Evolutionary conservation across 1,140 invertebrate species (phyloP).

Genomic region (Drosophila chauvacae): DNA sequence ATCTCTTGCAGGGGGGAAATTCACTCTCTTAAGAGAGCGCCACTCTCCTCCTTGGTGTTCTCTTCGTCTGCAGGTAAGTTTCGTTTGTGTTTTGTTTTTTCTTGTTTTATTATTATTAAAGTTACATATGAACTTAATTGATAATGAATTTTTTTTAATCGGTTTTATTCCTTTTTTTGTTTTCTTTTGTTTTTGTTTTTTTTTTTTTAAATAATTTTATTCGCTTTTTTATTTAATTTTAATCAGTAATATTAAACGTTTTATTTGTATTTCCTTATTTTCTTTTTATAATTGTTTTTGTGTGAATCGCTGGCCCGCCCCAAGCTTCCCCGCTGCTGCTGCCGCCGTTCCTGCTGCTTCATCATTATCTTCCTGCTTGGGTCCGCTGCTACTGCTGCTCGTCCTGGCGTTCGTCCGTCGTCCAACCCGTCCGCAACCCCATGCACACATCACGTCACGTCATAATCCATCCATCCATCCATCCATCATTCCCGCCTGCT

Average conservation of each 20-base stretch:
- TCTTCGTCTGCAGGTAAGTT: slow-evolving; percentile 52
- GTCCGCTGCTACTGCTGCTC: slow-evolving; percentile 29
- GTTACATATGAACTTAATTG: slow-evolving; percentile 82
- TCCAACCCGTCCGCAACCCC: slow-evolving; percentile 41
- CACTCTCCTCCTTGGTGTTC: slow-evolving; percentile 18
- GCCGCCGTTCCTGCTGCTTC: slow-evolving; percentile 16
- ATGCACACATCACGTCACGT: slow-evolving; percentile 38
- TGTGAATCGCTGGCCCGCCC: slow-evolving; percentile 71
- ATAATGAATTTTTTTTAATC: slow-evolving; percentile 75
- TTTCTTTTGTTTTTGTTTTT: slow-evolving; percentile 11
- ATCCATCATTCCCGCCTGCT: slow-evolving; percentile 64
- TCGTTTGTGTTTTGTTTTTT: slow-evolving; percentile 45
- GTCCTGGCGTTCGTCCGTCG: slow-evolving; percentile 48
- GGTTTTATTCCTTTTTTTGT: slow-evolving; percentile 34
- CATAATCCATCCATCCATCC: slow-evolving; percentile 43
- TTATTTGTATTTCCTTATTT: slow-evolving; percentile 56
- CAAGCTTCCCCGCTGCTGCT: slow-evolving; percentile 38
- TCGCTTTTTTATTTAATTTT: slow-evolving; percentile 71
- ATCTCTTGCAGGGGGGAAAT: slow-evolving; percentile 11
- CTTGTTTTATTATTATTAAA: slow-evolving; percentile 81
- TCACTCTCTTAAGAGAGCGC: not conserved
- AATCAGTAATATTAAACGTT: slow-evolving; percentile 81
- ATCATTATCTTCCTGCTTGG: slow-evolving; percentile 29
- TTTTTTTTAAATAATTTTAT: slow-evolving; percentile 70
- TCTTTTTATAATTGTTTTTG: slow-evolving; percentile 48